phyloP scores from a whole-genome alignment of 2,797 vertebrate genomes.

The Typhlichthys subterraneus region DNA sequence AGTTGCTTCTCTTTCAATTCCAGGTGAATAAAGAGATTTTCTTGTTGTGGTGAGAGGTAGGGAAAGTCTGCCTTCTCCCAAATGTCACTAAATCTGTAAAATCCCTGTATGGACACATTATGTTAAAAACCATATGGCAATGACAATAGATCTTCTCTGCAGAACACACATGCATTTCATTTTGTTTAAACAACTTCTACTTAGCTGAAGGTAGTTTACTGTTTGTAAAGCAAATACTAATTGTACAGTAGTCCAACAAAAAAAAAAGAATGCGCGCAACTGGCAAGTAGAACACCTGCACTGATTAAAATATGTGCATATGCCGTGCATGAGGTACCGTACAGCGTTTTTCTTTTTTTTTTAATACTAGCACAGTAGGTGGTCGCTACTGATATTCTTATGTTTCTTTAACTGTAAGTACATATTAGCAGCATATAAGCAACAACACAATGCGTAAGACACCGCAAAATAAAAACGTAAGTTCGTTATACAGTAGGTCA shows the following conservation, averaged over 20 bases:
- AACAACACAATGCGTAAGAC: too few relatives aligned
- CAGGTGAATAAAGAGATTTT: slow-evolving; percentile 16
- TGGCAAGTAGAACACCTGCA: slow-evolving; percentile 48
- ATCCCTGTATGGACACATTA: slow-evolving; percentile 21
- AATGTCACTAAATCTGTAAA: slow-evolving; percentile 7
- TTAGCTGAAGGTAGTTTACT: not conserved
- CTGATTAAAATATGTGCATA: slow-evolving; percentile 46
- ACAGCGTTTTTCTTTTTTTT: not conserved
- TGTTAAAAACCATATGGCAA: too few relatives aligned
- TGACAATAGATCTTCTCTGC: not conserved
- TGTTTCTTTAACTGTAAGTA: not conserved
- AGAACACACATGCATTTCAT: not conserved
- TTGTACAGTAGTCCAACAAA: not conserved
- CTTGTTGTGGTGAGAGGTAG: slow-evolving; percentile 34
- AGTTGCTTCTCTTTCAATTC: slow-evolving; percentile 26
- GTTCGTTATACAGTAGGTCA: not conserved
- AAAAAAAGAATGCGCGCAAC: slow-evolving; percentile 25
- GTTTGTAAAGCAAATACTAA: too few relatives aligned
- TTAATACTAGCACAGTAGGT: slow-evolving; percentile 34
- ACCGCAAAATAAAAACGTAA: too few relatives aligned
- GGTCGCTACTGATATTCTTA: slow-evolving; percentile 18
- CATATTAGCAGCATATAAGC: too few relatives aligned
- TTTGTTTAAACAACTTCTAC: not conserved
- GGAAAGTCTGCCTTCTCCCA: slow-evolving; percentile 4
- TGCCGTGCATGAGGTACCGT: slow-evolving; percentile 34